phyloP scores from a whole-genome alignment of 1,140 invertebrate genomes.

The Protaetia brevitarsis region DNA sequence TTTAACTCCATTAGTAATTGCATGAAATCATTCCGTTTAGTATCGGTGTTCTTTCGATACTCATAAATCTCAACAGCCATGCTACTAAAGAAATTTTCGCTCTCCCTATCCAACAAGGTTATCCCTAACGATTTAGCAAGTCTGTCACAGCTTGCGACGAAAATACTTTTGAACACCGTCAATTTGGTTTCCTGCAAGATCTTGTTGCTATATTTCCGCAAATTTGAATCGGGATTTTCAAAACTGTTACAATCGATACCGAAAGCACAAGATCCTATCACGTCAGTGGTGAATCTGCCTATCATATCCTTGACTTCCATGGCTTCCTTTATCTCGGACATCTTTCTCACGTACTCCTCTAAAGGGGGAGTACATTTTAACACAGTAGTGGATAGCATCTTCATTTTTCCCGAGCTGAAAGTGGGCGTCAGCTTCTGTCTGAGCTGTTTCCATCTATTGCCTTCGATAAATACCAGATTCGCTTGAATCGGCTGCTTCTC shows the following conservation, averaged over 20 bases:
- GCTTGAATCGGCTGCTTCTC: no score
- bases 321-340: no score
- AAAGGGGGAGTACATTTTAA: no score
- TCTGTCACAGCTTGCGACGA: not conserved
- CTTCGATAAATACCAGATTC: no score
- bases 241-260: not conserved
- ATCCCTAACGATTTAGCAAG: not conserved
- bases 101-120: constrained; percentile 24
- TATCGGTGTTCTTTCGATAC: constrained; percentile 47
- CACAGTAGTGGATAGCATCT: no score
- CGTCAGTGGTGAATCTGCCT: not conserved
- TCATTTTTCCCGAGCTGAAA: no score
- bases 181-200: not conserved
- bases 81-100: constrained; percentile 49
- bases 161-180: not conserved
- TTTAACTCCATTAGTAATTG: constrained; percentile 47
- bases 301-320: not conserved
- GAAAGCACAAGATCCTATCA: not conserved
- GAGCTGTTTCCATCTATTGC: no score
- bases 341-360: no score
- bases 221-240: not conserved
- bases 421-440: no score
- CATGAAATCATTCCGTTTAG: constrained; percentile 51
- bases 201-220: not conserved
- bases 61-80: constrained; percentile 48